phyloP scores from a whole-genome alignment of 2,113 vertebrate genomes.

The Cryptomyrus ogoouensis region DNA sequence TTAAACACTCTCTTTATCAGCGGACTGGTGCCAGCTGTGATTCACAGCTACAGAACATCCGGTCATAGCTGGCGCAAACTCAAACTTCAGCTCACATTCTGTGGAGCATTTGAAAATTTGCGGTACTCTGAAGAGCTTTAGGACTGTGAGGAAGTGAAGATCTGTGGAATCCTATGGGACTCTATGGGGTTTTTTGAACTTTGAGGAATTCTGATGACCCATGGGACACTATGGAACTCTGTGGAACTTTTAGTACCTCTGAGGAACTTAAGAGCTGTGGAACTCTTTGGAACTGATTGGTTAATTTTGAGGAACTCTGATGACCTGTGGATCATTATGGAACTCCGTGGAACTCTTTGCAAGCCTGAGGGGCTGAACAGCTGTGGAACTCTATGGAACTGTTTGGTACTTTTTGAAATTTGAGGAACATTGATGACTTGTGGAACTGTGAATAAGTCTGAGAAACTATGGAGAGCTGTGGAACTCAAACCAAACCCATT shows the following conservation, averaged over 20 bases:
- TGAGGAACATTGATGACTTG: neutral
- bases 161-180: neutral
- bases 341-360: neutral
- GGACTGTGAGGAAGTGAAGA: neutral
- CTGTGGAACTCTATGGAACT: neutral
- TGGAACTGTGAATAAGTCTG: neutral
- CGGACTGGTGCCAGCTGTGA: neutral
- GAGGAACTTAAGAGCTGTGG: neutral
- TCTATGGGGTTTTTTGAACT: neutral
- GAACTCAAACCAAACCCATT: neutral
- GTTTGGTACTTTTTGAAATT: neutral
- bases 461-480: neutral
- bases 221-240: neutral
- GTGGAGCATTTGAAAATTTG: neutral
- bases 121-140: neutral
- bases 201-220: neutral
- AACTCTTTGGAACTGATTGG: neutral
- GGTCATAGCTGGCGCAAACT: neutral
- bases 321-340: neutral
- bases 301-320: neutral
- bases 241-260: neutral
- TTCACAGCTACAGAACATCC: neutral
- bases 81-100: neutral
- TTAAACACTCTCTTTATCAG: neutral
- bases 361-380: neutral